These are phyloP conservation scores for Cherax destructor DNA, from an alignment of 1,140 invertebrate genomes.

Conservation along the genomic window DNA sequence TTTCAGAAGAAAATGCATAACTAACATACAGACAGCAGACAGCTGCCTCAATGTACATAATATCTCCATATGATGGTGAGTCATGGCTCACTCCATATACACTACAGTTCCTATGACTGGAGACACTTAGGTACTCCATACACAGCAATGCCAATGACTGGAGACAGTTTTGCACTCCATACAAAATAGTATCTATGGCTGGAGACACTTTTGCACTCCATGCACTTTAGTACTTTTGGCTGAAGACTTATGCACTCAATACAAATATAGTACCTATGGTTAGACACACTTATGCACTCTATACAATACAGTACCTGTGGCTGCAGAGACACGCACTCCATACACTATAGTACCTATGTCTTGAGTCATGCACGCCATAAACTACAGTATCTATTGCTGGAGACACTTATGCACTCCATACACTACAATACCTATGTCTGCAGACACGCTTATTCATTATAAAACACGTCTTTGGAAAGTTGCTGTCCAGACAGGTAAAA, in stretches of 20 bases:
- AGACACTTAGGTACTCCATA: neutral
- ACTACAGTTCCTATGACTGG: neutral
- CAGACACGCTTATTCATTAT: neutral
- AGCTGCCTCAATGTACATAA: neutral
- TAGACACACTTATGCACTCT: no score
- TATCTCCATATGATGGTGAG: neutral
- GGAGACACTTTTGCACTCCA: no score
- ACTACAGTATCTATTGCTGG: neutral
- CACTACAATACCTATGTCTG: neutral
- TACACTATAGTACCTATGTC: neutral
- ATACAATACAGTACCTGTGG: no score
- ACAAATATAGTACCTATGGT: no score
- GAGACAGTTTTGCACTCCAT: no score
- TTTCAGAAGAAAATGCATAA: neutral
- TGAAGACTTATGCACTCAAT: no score
- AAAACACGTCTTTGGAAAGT: neutral
- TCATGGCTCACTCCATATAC: neutral
- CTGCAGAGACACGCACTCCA: no score
- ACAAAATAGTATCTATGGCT: no score
- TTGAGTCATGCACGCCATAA: neutral
- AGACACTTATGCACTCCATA: neutral
- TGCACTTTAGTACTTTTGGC: no score
- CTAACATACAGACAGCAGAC: neutral
- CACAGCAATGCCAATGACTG: neutral
- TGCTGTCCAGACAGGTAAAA: neutral